Conservation (phyloP, 2,113 vertebrate genomes). For the Holacanthus passer region DNA sequence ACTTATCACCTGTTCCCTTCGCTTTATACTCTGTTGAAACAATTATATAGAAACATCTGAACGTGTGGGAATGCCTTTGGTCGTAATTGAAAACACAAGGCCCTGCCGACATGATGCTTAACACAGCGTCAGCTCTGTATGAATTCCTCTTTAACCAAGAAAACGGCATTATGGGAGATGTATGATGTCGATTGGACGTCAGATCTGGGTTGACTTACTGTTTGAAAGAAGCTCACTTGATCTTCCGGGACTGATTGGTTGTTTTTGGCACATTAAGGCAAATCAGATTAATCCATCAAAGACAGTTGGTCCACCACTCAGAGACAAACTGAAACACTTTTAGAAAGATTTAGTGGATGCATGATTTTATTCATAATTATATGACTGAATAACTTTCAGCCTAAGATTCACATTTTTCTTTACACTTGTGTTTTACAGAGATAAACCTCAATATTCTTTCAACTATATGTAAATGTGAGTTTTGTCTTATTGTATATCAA, state of each 20-base stretch:
- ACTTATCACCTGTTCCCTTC: no score
- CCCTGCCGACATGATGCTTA: neutral
- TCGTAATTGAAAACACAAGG: neutral
- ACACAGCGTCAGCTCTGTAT: neutral
- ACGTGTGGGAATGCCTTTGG: neutral
- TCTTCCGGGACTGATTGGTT: neutral
- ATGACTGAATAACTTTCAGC: no score
- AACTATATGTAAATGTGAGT: neutral
- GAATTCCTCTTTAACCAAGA: neutral
- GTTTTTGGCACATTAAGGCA: neutral
- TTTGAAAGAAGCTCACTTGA: neutral
- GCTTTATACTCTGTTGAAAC: neutral
- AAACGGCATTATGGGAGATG: neutral
- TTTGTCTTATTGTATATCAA: neutral
- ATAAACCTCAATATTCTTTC: neutral
- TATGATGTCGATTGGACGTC: neutral
- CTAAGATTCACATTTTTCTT: no score
- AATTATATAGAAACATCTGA: neutral
- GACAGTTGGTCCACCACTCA: neutral
- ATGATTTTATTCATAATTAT: neutral
- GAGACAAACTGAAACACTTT: neutral
- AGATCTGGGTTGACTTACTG: neutral
- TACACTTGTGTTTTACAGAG: no score
- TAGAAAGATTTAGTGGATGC: neutral
- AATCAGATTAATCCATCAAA: conserved; percentile 2